Evolutionary conservation across 2,113 vertebrate genomes (phyloP), one percentile per base, ranked within the genome.

Genomic region (Alectura lathami): DNA sequence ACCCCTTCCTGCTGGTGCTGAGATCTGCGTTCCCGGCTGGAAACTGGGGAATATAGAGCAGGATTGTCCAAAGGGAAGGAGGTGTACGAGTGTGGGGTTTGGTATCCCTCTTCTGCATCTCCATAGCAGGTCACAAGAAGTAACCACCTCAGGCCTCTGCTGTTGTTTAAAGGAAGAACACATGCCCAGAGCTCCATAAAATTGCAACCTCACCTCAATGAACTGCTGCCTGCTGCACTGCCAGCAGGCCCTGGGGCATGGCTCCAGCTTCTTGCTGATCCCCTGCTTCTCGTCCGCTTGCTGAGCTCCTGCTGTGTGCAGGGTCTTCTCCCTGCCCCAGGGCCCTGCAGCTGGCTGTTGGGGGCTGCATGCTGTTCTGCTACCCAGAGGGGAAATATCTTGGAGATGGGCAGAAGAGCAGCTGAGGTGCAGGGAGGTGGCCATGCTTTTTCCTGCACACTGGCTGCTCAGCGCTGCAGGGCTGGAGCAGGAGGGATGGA

Each of bases 201-300:
- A 53, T 47, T 67, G 53, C 23, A 79, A 45, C 38, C 38, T 34
- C 34, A 34, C 48, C 5, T 4, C 2, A 3, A 68, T 32, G 62
- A 88, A 63, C 86, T 94, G 83, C 79, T 79, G 70, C 85, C 75
- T 82, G 60, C 34, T 63, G 70, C 70, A 72, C 66, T 87, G 51
- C 78, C 82, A 82, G 85, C 48, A 93, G 85, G 88, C 88, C 88
- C 83, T 70, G 1, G 3, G 70, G 82, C 79, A 60, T 0, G 0
- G 40, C 60, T 93, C 36, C 68, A 86, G 59, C 69, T 91, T 91
- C n/a, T n/a, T n/a, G n/a, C n/a, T n/a, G n/a, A n/a, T n/a, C n/a
- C n/a, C n/a, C n/a, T 22, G 42, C 50, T 24, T 45, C 57, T 70
- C 36, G 2, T 15, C 50, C 22, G 13, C 24, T 7, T 83, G 29